phyloP scores from a whole-genome alignment of 2,797 vertebrate genomes.

The Trachurus trachurus region DNA sequence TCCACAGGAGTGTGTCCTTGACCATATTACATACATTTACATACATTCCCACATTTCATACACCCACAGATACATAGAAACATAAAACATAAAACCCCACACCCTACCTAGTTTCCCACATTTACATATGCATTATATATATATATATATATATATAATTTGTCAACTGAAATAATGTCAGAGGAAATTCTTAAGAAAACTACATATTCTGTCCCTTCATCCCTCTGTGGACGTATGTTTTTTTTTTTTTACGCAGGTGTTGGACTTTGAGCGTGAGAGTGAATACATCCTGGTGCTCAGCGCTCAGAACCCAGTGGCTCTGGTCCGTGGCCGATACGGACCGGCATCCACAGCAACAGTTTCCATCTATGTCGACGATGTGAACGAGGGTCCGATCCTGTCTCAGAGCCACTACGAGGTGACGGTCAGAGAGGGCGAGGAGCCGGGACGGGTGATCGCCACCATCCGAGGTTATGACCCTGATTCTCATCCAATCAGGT shows the following conservation, averaged over 20 bases:
- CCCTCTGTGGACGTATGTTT: not conserved
- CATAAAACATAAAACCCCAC: too few relatives aligned
- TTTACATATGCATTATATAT: too few relatives aligned
- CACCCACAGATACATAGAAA: too few relatives aligned
- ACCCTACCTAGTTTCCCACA: too few relatives aligned
- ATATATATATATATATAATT: too few relatives aligned
- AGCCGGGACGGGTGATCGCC: slow-evolving; percentile 87
- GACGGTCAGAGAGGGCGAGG: slow-evolving; percentile 86
- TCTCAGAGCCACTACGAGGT: slow-evolving; percentile 88
- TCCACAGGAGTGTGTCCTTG: too few relatives aligned
- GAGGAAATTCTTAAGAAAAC: not conserved
- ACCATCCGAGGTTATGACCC: slow-evolving; percentile 87
- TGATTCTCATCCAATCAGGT: slow-evolving; percentile 86
- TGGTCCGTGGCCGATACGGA: slow-evolving; percentile 87
- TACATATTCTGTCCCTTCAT: not conserved
- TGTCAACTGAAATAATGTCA: not conserved
- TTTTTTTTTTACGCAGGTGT: slow-evolving; percentile 74
- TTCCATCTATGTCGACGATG: slow-evolving; percentile 86
- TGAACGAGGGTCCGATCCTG: slow-evolving; percentile 86
- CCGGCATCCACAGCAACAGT: slow-evolving; percentile 89
- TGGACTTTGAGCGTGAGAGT: slow-evolving; percentile 90
- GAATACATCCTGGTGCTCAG: slow-evolving; percentile 88
- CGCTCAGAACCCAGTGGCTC: slow-evolving; percentile 84
- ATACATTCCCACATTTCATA: too few relatives aligned
- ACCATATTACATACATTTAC: too few relatives aligned